phyloP scores from a whole-genome alignment of 2,888 invertebrate species.

The Platynereis dumerilii region DNA sequence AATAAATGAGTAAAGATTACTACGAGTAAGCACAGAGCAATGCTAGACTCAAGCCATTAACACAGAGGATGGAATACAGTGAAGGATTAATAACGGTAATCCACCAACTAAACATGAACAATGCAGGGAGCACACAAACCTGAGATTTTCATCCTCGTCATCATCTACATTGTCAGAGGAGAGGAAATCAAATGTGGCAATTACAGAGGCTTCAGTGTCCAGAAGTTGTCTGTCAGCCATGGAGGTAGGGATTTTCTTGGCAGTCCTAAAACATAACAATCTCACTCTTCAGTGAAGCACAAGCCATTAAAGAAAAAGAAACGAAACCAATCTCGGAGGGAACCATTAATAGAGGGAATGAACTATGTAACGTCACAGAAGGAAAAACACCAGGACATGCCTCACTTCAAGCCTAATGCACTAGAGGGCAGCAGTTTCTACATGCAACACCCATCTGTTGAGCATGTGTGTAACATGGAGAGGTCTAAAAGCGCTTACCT shows the following conservation, averaged over 20 bases:
- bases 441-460: background rate
- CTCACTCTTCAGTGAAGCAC: no score
- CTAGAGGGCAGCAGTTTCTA: background rate
- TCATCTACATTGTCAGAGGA: slow-evolving; percentile 74
- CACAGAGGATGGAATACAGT: no score
- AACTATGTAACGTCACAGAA: no score
- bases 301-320: no score
- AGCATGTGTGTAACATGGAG: no score
- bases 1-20: no score
- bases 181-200: slow-evolving; percentile 95
- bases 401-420: slow-evolving; percentile 2
- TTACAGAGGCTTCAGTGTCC: slow-evolving; percentile 88
- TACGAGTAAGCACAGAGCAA: no score
- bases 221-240: slow-evolving; percentile 76
- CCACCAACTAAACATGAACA: no score
- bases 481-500: slow-evolving; percentile 21
- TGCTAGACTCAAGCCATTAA: no score
- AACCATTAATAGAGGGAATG: no score
- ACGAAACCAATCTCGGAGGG: no score
- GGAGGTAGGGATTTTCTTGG: slow-evolving; percentile 41
- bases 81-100: no score
- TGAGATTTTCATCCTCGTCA: slow-evolving; percentile 62
- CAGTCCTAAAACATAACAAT: slow-evolving; percentile 5
- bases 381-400: background rate
- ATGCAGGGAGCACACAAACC: slow-evolving; percentile 16